Conservation (phyloP, 2,113 vertebrate genomes). For the Solea solea region DNA sequence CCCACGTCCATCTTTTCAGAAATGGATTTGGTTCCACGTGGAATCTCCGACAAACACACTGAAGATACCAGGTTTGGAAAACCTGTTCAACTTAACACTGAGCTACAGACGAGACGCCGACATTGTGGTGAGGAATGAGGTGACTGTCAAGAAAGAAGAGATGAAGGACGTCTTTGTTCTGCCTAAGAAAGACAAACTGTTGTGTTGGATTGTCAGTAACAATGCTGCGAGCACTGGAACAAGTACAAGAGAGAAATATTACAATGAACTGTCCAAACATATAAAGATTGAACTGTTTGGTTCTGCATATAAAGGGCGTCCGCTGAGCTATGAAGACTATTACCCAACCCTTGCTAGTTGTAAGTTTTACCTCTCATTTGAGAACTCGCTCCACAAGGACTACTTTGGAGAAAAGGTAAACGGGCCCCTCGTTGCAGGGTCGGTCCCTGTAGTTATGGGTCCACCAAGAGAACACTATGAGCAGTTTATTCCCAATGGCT, state of each 20-base stretch:
- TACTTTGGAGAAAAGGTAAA: conserved; percentile 91
- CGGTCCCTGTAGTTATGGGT: conserved; percentile 88
- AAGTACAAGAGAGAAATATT: conserved; percentile 81
- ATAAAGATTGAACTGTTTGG: neutral
- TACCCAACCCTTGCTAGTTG: conserved; percentile 85
- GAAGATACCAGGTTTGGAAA: conserved; percentile 71
- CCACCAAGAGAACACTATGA: conserved; percentile 90
- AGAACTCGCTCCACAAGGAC: conserved; percentile 90
- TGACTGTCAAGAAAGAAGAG: conserved; percentile 78
- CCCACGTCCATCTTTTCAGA: conserved; percentile 85
- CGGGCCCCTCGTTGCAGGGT: conserved; percentile 84
- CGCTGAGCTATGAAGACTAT: conserved; percentile 83
- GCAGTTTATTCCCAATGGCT: conserved; percentile 85
- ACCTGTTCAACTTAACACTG: conserved; percentile 88
- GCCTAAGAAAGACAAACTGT: conserved; percentile 86
- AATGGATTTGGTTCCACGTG: conserved; percentile 90
- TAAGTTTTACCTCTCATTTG: conserved; percentile 91
- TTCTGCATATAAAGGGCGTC: conserved; percentile 77
- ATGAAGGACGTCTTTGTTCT: conserved; percentile 82
- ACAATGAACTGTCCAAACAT: neutral
- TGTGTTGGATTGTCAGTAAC: conserved; percentile 92
- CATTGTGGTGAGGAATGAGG: conserved; percentile 87
- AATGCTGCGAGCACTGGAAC: conserved; percentile 64
- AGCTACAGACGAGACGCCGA: conserved; percentile 88
- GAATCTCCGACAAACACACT: conserved; percentile 87